These are phyloP conservation scores for Pangasius djambal DNA, from an alignment of 2,797 vertebrate species.

Conservation along the genomic window DNA sequence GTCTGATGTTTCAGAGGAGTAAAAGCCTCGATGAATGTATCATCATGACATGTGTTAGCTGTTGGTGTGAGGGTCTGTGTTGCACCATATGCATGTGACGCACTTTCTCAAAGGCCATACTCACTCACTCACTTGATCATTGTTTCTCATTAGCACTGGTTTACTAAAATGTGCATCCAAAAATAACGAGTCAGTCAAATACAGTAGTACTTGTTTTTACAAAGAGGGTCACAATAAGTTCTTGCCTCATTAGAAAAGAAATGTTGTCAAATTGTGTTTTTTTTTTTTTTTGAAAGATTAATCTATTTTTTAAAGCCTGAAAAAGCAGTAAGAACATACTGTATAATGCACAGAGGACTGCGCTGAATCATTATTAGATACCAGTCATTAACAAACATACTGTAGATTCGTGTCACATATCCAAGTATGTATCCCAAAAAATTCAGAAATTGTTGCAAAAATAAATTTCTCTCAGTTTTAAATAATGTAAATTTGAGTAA, in stretches of 20 bases:
- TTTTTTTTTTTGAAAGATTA: no score
- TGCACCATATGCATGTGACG: constrained; percentile 1
- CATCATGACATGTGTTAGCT: not conserved
- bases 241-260: not conserved
- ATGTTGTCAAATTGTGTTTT: not conserved
- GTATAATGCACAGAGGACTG: no score
- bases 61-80: constrained; percentile 28
- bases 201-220: not conserved
- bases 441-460: no score
- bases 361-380: no score
- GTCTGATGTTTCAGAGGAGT: not conserved
- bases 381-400: not conserved
- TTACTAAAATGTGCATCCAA: not conserved
- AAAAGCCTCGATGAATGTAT: not conserved
- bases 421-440: not conserved
- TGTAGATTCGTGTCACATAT: not conserved
- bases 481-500: not conserved
- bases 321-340: not conserved
- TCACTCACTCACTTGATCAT: not conserved
- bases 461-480: not conserved
- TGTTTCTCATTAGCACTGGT: not conserved
- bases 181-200: not conserved
- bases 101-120: constrained; percentile 9
- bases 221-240: not conserved
- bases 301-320: no score